Evolutionary conservation across 2,797 vertebrate species (phyloP).

Genomic region (Eptatretus atami): DNA sequence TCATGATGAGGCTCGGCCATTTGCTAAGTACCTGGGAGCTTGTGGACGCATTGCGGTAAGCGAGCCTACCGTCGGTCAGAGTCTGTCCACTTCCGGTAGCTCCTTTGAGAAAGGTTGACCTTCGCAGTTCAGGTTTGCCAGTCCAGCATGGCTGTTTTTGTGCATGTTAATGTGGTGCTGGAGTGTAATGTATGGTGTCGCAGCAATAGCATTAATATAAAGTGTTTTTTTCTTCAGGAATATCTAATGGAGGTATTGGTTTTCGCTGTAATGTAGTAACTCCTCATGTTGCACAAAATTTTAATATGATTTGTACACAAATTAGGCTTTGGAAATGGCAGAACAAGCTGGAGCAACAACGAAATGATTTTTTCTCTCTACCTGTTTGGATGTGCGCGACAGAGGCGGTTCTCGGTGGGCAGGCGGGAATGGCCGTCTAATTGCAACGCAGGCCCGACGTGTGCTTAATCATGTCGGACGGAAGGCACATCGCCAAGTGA

Average conservation of each 20-base stretch:
- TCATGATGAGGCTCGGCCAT: conserved; percentile 90
- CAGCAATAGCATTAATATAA: too few species aligned
- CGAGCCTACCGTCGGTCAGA: conserved; percentile 90
- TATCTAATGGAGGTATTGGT: too few species aligned
- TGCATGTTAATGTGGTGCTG: too few species aligned
- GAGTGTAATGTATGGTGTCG: too few species aligned
- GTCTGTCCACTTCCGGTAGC: conserved; percentile 83
- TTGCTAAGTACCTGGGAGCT: conserved; percentile 85
- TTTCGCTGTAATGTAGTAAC: too few species aligned
- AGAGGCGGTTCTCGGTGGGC: conserved; percentile 87
- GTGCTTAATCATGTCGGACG: conserved; percentile 85
- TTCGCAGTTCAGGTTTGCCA: conserved; percentile 42
- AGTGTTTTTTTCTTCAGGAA: too few species aligned
- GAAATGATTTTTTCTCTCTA: conserved; percentile 98
- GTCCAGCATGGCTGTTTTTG: too few species aligned
- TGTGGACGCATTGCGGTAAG: conserved; percentile 86
- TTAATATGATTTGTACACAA: too few species aligned
- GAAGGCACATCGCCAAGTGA: conserved; percentile 79
- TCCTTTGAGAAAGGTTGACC: conserved; percentile 64
- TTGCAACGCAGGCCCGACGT: conserved; percentile 80
- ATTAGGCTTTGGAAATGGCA: conserved; percentile 49
- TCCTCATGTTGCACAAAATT: too few species aligned
- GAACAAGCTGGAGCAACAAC: conserved; percentile 97
- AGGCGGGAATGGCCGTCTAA: conserved; percentile 81
- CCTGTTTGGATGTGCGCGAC: conserved; percentile 95